phyloP scores from a whole-genome alignment of 2,113 vertebrate genomes.

The Ibidorhyncha struthersii region DNA sequence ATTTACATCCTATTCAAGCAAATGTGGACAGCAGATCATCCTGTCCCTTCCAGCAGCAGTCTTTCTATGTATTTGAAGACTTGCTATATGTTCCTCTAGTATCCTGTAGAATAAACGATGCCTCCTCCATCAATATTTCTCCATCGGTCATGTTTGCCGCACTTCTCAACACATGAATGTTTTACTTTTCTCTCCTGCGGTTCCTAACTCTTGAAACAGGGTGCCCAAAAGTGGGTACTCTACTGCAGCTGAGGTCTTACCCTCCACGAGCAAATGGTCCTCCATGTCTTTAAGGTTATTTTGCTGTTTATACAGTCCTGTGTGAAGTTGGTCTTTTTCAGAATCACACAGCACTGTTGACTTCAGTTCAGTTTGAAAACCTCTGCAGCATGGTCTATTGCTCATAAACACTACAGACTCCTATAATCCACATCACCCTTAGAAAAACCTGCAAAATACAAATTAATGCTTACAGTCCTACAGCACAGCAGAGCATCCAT shows the following conservation, averaged over 20 bases:
- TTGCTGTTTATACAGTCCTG: background rate
- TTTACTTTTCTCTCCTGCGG: background rate
- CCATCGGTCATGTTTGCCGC: background rate
- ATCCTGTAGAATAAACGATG: background rate
- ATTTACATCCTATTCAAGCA: background rate
- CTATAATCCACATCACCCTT: background rate
- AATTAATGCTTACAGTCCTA: background rate
- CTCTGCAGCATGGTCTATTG: background rate
- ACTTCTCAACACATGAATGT: fast-evolving
- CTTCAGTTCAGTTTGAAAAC: background rate
- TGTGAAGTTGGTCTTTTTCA: background rate
- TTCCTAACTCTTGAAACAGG: background rate
- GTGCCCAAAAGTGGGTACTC: background rate
- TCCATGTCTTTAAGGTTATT: fast-evolving
- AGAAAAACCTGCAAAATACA: background rate
- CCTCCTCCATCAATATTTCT: background rate
- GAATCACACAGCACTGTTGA: background rate
- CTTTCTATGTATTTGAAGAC: background rate
- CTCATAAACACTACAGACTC: background rate
- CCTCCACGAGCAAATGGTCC: too few species aligned
- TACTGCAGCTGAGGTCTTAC: background rate
- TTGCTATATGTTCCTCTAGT: background rate
- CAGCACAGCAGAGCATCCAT: background rate
- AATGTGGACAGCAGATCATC: background rate
- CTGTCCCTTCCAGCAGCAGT: background rate